phyloP scores from a whole-genome alignment of 2,797 vertebrate species.

The Helarctos malayanus region DNA sequence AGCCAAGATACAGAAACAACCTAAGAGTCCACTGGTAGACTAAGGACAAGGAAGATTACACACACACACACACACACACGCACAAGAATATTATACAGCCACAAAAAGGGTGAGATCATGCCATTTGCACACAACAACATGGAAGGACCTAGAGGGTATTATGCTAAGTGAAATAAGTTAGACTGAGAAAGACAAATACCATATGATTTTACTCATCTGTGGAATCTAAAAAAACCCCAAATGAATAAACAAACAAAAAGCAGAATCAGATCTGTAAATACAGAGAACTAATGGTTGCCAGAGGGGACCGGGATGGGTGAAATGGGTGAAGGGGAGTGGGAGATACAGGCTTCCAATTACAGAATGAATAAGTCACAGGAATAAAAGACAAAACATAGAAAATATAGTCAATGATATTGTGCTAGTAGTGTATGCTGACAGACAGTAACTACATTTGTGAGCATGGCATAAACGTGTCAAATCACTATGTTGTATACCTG shows the following conservation, averaged over 20 bases:
- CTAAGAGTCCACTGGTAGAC: neutral
- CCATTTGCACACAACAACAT: neutral
- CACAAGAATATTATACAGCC: neutral
- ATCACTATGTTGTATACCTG: neutral
- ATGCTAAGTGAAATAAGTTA: neutral
- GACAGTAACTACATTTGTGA: neutral
- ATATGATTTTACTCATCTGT: neutral
- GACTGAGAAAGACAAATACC: neutral
- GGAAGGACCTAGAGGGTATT: neutral
- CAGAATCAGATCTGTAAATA: neutral
- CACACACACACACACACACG: accelerated
- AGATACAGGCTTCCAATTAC: neutral
- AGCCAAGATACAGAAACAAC: neutral
- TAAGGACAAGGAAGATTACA: neutral
- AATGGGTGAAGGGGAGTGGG: neutral
- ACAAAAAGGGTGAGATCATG: neutral
- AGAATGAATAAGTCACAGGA: neutral
- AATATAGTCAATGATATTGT: neutral
- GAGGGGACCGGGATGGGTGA: neutral
- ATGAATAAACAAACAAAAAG: neutral
- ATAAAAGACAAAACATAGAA: neutral
- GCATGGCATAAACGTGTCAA: neutral
- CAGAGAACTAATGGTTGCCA: neutral
- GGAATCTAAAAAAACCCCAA: neutral
- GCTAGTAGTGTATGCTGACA: neutral